phyloP scores from a whole-genome alignment of 2,113 vertebrate genomes.

The Tyto alba region DNA sequence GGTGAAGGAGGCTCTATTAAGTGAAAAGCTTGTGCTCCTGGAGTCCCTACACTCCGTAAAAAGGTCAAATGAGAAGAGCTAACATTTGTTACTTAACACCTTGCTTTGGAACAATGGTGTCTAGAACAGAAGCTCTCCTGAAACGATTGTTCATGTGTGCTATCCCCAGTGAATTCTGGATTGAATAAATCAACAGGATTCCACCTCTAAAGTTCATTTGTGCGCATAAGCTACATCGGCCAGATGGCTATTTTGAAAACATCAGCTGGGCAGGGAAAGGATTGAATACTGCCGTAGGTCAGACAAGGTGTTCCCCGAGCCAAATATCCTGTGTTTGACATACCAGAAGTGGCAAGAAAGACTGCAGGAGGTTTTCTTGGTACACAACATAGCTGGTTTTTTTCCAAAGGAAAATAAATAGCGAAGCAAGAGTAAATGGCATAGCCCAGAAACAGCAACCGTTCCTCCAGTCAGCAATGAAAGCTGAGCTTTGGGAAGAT shows the following conservation, averaged over 20 bases:
- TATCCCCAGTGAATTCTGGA: background rate
- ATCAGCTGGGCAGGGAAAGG: background rate
- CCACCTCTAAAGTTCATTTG: background rate
- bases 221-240: background rate
- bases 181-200: background rate
- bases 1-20: background rate
- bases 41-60: rapidly evolving
- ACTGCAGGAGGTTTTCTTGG: background rate
- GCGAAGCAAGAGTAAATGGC: background rate
- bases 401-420: background rate
- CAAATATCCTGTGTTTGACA: rapidly evolving
- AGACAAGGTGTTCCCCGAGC: background rate
- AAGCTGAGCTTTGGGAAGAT: background rate
- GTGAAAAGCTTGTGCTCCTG: rapidly evolving
- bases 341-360: background rate
- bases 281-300: background rate
- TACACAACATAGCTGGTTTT: background rate
- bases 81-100: background rate
- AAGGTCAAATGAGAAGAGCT: background rate
- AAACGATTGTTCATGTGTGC: background rate
- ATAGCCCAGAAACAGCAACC: background rate
- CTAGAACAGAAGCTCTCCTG: background rate
- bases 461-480: background rate
- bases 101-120: background rate
- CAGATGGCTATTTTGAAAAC: background rate